Base-by-base conservation (phyloP, 2,797 vertebrate species). In the Nothura maculosa region DNA sequence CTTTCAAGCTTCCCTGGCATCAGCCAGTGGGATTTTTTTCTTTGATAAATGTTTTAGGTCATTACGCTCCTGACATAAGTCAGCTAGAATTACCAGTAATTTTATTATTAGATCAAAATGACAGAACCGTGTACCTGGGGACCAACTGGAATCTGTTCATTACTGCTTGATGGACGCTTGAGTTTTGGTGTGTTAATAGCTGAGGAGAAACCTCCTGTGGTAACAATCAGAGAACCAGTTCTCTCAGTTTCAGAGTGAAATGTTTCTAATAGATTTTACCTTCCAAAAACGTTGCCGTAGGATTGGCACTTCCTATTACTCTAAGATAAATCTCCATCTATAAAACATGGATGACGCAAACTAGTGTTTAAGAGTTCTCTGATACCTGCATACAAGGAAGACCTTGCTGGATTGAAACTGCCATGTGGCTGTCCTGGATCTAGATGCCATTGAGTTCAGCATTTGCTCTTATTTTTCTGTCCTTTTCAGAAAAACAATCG, bases 401-500 rank as follows among this genome's bases (percentile, higher is more conserved):
- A 25, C 7, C 22, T 50, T 21, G 47, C 69, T 76, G 69, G 28
- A 77, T 9, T 81, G n/a, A 70, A 69, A 52, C 40, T 50, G 63
- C 9, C 36, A 18, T 17, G 34, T 52, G 83, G 24, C 4, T 68
- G 28, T 62, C 55, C 52, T 70, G 55, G 17, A 38, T 76, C 19
- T 42, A 48, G 27, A 52, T 40, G 73, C 57, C 67, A 18, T 15
- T 6, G 8, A 81, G 42, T n/a, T 87, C 30, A 34, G 15, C 84
- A 64, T 43, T 63, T 30, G 28, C 43, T n/a, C 45, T 79, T 9
- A 87, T 54, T 91, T 43, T 64, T 55, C 90, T 91, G 30, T 88
- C 54, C 69, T 76, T 62, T 91, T 75, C 95, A 99, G 99, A 98
- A 98, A 89, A 97, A 94, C 74, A 98, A 97, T 88, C 97, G 97